These are phyloP conservation scores for Alouatta palliata DNA, from an alignment of 2,113 vertebrate species.

Conservation along the genomic window DNA sequence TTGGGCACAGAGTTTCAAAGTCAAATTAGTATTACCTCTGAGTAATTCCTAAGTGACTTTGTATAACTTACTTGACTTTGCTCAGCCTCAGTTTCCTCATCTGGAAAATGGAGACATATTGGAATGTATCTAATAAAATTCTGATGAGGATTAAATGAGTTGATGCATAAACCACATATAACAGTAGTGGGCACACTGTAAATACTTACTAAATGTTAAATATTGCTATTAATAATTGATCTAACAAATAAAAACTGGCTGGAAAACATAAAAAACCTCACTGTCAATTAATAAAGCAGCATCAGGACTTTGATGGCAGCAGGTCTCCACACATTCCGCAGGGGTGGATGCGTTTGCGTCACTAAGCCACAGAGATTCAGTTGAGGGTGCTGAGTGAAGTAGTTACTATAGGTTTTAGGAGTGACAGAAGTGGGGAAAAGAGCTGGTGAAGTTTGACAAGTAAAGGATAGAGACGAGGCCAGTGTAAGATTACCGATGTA, in stretches of 20 bases:
- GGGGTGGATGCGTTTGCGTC: rapidly evolving
- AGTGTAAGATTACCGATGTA: neutral
- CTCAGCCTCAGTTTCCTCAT: neutral
- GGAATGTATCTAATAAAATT: neutral
- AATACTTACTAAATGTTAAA: neutral
- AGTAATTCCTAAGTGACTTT: neutral
- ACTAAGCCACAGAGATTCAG: too few species aligned
- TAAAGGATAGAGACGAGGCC: neutral
- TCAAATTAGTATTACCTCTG: neutral
- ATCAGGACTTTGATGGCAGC: neutral
- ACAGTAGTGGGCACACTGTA: neutral
- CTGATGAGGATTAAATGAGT: neutral
- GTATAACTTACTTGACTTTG: neutral
- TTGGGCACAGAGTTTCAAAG: neutral
- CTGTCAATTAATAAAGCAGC: neutral
- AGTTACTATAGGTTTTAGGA: neutral
- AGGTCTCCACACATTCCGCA: neutral
- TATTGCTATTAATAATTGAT: neutral
- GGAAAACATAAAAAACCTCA: neutral
- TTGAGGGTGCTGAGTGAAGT: neutral
- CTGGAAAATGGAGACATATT: neutral
- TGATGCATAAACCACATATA: neutral
- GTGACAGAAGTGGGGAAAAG: neutral
- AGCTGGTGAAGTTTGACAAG: neutral
- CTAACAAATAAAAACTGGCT: neutral